Conservation (phyloP, 2,888 invertebrate genomes). For the Thecocarcelia acutangulata region DNA sequence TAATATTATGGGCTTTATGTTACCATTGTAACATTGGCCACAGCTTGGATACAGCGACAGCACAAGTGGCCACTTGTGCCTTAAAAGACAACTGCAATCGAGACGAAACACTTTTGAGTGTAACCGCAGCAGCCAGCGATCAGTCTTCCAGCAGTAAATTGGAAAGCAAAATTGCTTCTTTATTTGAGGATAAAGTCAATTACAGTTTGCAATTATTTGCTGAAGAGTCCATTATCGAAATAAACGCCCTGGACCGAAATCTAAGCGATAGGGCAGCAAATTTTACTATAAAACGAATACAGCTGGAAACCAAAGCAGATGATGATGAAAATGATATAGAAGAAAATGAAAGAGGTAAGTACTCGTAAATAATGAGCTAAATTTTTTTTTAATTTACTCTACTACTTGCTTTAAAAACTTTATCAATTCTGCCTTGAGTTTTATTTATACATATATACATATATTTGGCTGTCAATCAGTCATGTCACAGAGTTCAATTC, state of each 20-base stretch:
- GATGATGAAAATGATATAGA: slow-evolving; percentile 70
- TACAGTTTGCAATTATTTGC: slow-evolving; percentile 78
- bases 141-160: slow-evolving; percentile 72
- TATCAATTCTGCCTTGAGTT: too few relatives aligned
- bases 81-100: slow-evolving; percentile 79
- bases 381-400: too few relatives aligned
- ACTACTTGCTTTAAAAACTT: too few relatives aligned
- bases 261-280: slow-evolving; percentile 64
- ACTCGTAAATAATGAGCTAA: too few relatives aligned
- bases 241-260: slow-evolving; percentile 66
- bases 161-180: slow-evolving; percentile 78
- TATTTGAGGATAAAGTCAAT: slow-evolving; percentile 80
- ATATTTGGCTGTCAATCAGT: too few relatives aligned
- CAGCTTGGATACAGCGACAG: slow-evolving; percentile 69
- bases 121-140: slow-evolving; percentile 69
- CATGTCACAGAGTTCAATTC: too few relatives aligned
- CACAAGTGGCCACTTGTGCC: slow-evolving; percentile 76
- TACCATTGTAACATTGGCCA: slow-evolving; percentile 1
- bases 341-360: slow-evolving; percentile 76
- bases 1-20: slow-evolving; percentile 18
- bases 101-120: slow-evolving; percentile 75
- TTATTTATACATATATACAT: too few relatives aligned
- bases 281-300: slow-evolving; percentile 71
- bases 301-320: slow-evolving; percentile 49
- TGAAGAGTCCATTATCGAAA: slow-evolving; percentile 73